Conservation (phyloP, 2,113 vertebrate species). For the Ameiurus melas region DNA sequence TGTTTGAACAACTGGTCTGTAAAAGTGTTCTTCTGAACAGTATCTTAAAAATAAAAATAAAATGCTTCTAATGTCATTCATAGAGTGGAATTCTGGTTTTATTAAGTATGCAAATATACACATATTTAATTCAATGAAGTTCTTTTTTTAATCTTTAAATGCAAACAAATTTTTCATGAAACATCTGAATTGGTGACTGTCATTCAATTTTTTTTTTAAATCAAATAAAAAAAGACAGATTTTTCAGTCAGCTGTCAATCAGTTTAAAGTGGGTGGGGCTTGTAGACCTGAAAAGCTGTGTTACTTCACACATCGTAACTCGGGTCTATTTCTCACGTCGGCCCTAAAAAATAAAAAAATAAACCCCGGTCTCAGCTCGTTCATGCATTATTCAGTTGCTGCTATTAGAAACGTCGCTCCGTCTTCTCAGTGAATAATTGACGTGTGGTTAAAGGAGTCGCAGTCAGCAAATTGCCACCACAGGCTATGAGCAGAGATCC, state of each 20-base stretch:
- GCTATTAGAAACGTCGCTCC: constrained; percentile 56
- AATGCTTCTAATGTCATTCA: too few relatives aligned
- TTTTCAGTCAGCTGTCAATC: background rate
- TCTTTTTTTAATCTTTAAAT: background rate
- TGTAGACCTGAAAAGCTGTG: background rate
- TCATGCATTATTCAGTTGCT: constrained; percentile 56
- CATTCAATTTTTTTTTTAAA: background rate
- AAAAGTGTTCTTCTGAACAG: background rate
- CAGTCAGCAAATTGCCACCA: constrained; percentile 53
- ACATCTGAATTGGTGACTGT: background rate
- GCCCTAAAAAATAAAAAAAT: background rate
- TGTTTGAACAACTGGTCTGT: background rate
- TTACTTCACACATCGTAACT: background rate
- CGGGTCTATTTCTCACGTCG: background rate
- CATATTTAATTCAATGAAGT: background rate
- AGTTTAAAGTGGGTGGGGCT: background rate
- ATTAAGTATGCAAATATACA: background rate
- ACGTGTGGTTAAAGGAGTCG: constrained; percentile 52
- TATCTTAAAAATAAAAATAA: background rate
- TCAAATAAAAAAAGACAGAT: background rate
- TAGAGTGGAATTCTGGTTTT: background rate
- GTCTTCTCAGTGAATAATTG: constrained; percentile 55
- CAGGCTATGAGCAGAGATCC: constrained; percentile 35
- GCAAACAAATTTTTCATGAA: background rate
- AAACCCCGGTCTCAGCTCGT: background rate